A percentile compares a stretch with the other conserved stretches of the same genome.
These are phyloP conservation scores for Ephestia elutella DNA, from an alignment of 1,140 invertebrate genomes.

Conservation along the genomic window DNA sequence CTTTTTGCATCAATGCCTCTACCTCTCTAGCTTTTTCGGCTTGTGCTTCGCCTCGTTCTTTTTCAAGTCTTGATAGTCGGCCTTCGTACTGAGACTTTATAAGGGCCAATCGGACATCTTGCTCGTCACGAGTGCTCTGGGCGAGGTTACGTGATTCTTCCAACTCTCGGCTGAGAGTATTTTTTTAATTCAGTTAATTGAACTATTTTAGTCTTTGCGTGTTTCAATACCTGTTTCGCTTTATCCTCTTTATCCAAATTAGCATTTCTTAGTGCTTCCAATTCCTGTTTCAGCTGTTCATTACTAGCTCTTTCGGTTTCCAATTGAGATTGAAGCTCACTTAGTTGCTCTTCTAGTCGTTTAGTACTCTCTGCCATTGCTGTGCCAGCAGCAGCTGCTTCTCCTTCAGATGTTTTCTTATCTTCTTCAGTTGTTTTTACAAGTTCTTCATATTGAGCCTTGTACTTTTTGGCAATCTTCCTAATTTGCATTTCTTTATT, in stretches of 20 bases:
- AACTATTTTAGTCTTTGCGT: constrained; percentile 81
- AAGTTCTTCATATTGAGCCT: constrained; percentile 87
- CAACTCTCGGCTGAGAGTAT: constrained; percentile 76
- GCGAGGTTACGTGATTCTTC: constrained; percentile 71
- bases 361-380: constrained; percentile 55
- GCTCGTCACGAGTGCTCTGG: constrained; percentile 73
- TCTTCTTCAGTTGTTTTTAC: constrained; percentile 79
- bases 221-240: constrained; percentile 82
- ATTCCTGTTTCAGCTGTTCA: constrained; percentile 81
- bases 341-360: constrained; percentile 74
- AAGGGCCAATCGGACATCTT: constrained; percentile 76
- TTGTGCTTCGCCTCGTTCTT: constrained; percentile 82
- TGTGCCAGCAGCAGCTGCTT: constrained; percentile 55
- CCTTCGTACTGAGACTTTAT: constrained; percentile 84
- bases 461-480: constrained; percentile 95
- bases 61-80: constrained; percentile 81
- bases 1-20: constrained; percentile 83
- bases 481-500: constrained; percentile 88
- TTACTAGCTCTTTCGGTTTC: constrained; percentile 76
- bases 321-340: constrained; percentile 78
- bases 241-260: constrained; percentile 82
- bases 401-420: constrained; percentile 74
- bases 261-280: constrained; percentile 79
- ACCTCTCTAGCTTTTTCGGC: constrained; percentile 80
- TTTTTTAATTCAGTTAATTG: constrained; percentile 81